Evolutionary conservation across 2,797 vertebrate species (phyloP), one percentile per base, ranked within the genome.

Genomic region (Amblyraja radiata): DNA sequence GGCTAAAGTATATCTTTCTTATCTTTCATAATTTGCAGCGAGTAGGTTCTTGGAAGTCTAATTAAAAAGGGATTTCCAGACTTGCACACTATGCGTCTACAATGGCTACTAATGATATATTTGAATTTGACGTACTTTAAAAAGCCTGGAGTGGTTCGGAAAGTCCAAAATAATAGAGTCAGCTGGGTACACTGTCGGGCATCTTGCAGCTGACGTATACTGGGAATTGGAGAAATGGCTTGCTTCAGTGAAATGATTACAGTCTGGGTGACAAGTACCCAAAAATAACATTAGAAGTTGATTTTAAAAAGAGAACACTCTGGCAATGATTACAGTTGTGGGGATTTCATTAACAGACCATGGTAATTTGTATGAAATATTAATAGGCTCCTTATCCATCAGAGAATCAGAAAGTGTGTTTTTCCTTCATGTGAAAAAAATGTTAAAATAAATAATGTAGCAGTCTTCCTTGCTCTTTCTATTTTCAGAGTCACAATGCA

Each of bases 391-490:
- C n/a, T 65, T 18, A 21, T 36, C 36, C 84, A 21, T 83, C 21
- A 63, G 61, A 88, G 61, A 88, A 74, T 25, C 21, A 23, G 23
- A 21, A 88, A 88, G 25, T 2, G 6, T 88, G n/a, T 84, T 65
- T 88, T n/a, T 16, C 14, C 28, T 65, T 88, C 61, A 65, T 32
- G 25, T 21, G 71, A 65, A 86, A 46, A 46, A 86, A 86, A 65
- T 65, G 7, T 32, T 88, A 6, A 84, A 84, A 84, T 63, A 86
- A 88, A 88, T 88, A 88, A 88, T 88, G 36, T 63, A 88, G 23
- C 32, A 23, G 32, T 36, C 84, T 2, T 32, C 61, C 58, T 86
- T 63, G 61, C 13, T 28, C 80, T 63, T 61, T 61, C 58, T 86
- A 10, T 32, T 88, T 68, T 68, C 18, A 88, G 21, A 84, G 9